Conservation (phyloP, 2,113 vertebrate species). For the Eptesicus fuscus region DNA sequence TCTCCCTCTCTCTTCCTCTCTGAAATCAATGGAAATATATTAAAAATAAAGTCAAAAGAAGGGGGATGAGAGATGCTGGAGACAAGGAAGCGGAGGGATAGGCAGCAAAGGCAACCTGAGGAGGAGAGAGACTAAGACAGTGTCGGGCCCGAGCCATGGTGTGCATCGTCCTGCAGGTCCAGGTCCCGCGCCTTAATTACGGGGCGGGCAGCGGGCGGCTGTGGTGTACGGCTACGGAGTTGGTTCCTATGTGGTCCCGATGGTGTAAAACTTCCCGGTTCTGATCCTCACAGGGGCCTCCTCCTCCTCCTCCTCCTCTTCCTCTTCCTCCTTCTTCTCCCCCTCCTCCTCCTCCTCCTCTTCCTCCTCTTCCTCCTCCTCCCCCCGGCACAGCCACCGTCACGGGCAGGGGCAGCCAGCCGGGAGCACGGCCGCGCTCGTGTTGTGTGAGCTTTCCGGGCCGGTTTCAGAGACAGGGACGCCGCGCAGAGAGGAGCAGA, state of each 20-base stretch:
- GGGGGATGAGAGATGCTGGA: background rate
- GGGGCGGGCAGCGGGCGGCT: background rate
- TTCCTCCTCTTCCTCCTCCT: too few relatives aligned
- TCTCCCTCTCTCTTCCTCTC: too few relatives aligned
- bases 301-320: background rate
- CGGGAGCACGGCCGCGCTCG: background rate
- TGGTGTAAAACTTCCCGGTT: background rate
- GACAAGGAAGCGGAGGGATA: too few relatives aligned
- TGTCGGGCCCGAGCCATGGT: rapidly evolving
- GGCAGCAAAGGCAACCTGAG: background rate
- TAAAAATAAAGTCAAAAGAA: too few relatives aligned
- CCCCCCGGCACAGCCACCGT: background rate
- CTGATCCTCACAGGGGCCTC: background rate
- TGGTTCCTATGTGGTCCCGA: background rate
- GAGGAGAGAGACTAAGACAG: background rate
- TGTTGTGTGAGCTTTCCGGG: background rate
- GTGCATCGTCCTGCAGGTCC: background rate
- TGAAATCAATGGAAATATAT: too few relatives aligned
- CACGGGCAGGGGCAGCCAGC: background rate
- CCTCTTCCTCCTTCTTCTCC: background rate
- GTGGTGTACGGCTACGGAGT: background rate
- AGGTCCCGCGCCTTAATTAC: too few relatives aligned
- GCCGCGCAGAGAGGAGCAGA: conserved; percentile 44
- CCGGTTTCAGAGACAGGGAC: conserved; percentile 36
- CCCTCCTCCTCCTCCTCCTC: too few relatives aligned